phyloP scores from a whole-genome alignment of 2,113 vertebrate genomes.

The Cynoglossus semilaevis region DNA sequence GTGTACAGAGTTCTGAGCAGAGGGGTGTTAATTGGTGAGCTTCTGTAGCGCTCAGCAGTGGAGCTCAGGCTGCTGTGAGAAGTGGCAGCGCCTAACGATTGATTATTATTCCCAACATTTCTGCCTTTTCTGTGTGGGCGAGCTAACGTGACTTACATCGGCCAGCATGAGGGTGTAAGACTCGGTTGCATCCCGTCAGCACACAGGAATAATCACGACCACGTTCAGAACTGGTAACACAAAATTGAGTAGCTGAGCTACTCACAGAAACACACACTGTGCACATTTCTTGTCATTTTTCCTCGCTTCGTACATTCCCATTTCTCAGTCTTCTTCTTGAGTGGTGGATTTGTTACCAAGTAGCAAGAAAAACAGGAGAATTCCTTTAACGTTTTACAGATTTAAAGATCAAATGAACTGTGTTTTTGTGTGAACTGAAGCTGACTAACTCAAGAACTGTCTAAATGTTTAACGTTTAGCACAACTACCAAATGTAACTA shows the following conservation, averaged over 20 bases:
- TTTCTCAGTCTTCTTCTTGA: slow-evolving; percentile 27
- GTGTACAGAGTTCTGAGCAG: slow-evolving; percentile 9
- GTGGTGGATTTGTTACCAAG: slow-evolving; percentile 33
- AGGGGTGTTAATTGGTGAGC: slow-evolving; percentile 47
- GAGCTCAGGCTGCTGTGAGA: slow-evolving; percentile 31
- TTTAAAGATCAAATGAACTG: no score
- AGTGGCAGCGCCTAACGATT: slow-evolving; percentile 47
- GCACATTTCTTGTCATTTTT: no score
- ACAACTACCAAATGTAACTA: no score
- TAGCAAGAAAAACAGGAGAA: slow-evolving; percentile 44
- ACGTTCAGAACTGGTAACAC: no score
- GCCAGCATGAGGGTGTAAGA: slow-evolving; percentile 37
- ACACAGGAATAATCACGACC: background rate
- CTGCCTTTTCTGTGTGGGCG: slow-evolving; percentile 44
- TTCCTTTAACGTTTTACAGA: no score
- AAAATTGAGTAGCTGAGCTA: no score
- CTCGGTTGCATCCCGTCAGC: slow-evolving; percentile 11
- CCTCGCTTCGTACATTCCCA: background rate
- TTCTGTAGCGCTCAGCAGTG: slow-evolving; percentile 29
- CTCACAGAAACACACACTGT: no score
- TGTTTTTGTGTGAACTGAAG: no score
- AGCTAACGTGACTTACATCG: slow-evolving; percentile 16
- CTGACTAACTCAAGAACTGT: no score
- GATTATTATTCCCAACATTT: slow-evolving; percentile 58
- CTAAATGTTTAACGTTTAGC: no score